Base-by-base conservation (phyloP, 2,113 vertebrate species). In the Solea solea region DNA sequence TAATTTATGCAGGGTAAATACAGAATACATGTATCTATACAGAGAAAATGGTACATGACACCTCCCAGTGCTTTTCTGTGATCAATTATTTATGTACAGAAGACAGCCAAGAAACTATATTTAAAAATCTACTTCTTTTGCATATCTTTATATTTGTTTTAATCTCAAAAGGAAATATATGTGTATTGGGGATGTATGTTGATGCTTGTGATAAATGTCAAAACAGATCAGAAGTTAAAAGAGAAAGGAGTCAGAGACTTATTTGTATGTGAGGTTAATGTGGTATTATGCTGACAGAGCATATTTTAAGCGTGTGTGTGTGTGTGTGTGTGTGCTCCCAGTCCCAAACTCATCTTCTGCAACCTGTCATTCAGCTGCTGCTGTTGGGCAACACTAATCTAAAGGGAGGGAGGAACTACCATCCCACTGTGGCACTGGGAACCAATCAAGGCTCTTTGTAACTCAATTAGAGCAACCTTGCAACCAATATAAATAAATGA, bases 11-110 rank as follows among this genome's bases (percentile, higher is more conserved):
- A 78, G 70, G 52, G 79, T 82, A 85, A 90, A 89, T 81, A 81
- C 70, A 83, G 70, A 61, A 63, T 79, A 81, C 34, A 34, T 74
- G 72, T 82, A 78, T 82, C n/a, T n/a, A n/a, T n/a, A n/a, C n/a
- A n/a, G n/a, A 74, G 65, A 87, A 84, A 88, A 79, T 69, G 57
- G 9, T 3, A 87, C 74, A 75, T 25, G 8, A 74, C 79, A 69
- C 64, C 74, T 77, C 84, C 64, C 21, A 72, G 57, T 78, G 81
- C 68, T 9, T 60, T 53, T 74, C 68, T 86, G 57, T 90, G 84
- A 90, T 91, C 76, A 88, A 88, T 89, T 89, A 92, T 91, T 82
- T 80, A 91, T 88, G 63, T 83, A 53, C 15, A 44, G 78, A 83
- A 65, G 85, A 86, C 72, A 76, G 76, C 79, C 82, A 83, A 84